Evolutionary conservation across 2,797 vertebrate species (phyloP), one percentile per base, ranked within the genome.

Genomic region (Calcarius lapponicus): DNA sequence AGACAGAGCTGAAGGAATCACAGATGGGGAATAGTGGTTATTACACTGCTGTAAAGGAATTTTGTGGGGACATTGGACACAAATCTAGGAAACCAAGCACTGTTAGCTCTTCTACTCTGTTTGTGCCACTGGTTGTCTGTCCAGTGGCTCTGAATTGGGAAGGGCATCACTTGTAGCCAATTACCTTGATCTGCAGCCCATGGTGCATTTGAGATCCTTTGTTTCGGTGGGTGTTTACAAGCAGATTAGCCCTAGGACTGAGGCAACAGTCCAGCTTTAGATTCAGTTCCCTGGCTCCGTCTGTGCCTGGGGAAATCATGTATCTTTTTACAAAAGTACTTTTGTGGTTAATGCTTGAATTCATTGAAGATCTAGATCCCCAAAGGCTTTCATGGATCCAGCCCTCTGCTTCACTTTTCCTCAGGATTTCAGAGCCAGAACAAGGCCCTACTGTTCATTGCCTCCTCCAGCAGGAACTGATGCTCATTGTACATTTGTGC

Each of bases 21-120:
- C 0, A 0, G 28, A 20, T 20, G 19, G 11, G 54, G 6, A 81
- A 48, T 0, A 66, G 17, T 9, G 17, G 16, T 48, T 58, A 10
- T 62, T 70, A 25, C 11, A 9, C 7, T 38, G 24, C 24, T 58
- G 25, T 73, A 45, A 70, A 71, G 40, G 36, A 36, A 17, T 74
- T 80, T 74, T 80, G 10, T 69, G 66, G 20, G 17, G 32, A 65
- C 25, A 17, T 1, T 15, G 50, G 31, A 47, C 45, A 75, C 8
- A 53, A 62, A 61, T 17, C 28, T 51, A n/a, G 53, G 26, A 91
- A 80, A 61, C 1, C 13, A 82, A 90, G 42, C 1, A 0, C 17
- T 8, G 13, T 17, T 21, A 61, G 9, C 25, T 64, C 60, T 82
- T 1, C 13, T 65, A 12, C 31, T 84, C 29, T 54, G 20, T n/a